A percentile compares a stretch with the other conserved stretches of the same genome.
phyloP scores from a whole-genome alignment of 2,888 invertebrate species.

The Phyllotreta striolata region DNA sequence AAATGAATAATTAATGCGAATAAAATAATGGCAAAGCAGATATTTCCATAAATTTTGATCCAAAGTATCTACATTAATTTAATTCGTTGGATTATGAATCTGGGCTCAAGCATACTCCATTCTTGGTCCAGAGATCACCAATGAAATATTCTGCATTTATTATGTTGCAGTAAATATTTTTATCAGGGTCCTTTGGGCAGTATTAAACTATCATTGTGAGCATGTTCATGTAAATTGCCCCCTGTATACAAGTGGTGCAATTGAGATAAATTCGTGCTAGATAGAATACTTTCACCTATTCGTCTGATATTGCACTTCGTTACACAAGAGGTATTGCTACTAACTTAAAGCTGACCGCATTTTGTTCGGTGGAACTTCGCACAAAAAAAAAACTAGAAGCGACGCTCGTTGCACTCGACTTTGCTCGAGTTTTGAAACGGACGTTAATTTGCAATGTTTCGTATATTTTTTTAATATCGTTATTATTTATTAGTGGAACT shows the following conservation, averaged over 20 bases:
- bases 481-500: slow-evolving; percentile 15
- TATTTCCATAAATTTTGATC: no score
- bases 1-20: no score
- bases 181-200: no score
- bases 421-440: slow-evolving; percentile 13
- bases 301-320: slow-evolving; percentile 40
- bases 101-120: no score
- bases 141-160: no score
- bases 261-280: slow-evolving; percentile 46
- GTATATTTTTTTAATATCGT: slow-evolving; percentile 2
- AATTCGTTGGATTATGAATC: no score
- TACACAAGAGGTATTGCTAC: slow-evolving; percentile 37
- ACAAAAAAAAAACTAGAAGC: slow-evolving; percentile 29
- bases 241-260: slow-evolving; percentile 22
- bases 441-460: slow-evolving; percentile 3
- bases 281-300: slow-evolving; percentile 46
- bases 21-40: no score
- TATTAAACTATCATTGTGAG: no score
- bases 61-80: no score
- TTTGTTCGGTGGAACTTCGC: slow-evolving; percentile 26
- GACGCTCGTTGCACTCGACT: slow-evolving; percentile 10
- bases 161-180: no score
- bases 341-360: slow-evolving; percentile 29
- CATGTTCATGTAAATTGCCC: not conserved
- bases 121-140: no score